phyloP scores from a whole-genome alignment of 2,888 invertebrate species.

The Halictus ligatus region DNA sequence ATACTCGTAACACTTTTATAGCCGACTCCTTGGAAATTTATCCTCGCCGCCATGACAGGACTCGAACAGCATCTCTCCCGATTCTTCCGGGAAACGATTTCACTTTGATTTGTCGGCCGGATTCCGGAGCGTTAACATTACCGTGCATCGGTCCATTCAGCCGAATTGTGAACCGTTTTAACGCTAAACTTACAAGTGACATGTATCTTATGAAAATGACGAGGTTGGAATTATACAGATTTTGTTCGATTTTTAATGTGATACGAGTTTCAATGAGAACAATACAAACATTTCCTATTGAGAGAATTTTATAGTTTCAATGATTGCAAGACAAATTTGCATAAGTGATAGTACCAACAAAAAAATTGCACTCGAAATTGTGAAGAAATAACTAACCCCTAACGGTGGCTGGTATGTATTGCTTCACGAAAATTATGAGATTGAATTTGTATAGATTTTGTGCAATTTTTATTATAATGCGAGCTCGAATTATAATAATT shows the following conservation, averaged over 20 bases:
- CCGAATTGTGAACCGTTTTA: not conserved
- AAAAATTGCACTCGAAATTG: not conserved
- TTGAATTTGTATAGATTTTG: no score
- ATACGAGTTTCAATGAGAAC: not conserved
- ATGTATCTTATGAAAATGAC: not conserved
- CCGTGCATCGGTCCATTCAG: not conserved
- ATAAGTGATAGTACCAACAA: no score
- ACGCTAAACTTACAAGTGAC: not conserved
- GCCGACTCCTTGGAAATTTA: constrained; percentile 52
- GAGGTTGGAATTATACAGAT: no score
- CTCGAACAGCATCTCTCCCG: not conserved
- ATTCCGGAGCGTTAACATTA: not conserved
- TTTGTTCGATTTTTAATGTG: no score
- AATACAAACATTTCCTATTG: no score
- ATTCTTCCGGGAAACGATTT: constrained; percentile 41
- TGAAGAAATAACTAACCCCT: no score
- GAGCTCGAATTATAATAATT: no score
- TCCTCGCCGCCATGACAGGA: constrained; percentile 23
- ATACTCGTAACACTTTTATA: constrained; percentile 81
- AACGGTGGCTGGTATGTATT: no score
- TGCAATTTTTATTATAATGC: no score
- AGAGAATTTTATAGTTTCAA: not conserved
- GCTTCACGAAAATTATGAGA: no score
- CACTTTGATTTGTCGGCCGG: not conserved
- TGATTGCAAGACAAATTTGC: not conserved